A percentile compares a stretch with the other conserved stretches of the same genome.
Evolutionary conservation across 2,888 invertebrate species (phyloP).

Genomic region (Metellina segmentata): DNA sequence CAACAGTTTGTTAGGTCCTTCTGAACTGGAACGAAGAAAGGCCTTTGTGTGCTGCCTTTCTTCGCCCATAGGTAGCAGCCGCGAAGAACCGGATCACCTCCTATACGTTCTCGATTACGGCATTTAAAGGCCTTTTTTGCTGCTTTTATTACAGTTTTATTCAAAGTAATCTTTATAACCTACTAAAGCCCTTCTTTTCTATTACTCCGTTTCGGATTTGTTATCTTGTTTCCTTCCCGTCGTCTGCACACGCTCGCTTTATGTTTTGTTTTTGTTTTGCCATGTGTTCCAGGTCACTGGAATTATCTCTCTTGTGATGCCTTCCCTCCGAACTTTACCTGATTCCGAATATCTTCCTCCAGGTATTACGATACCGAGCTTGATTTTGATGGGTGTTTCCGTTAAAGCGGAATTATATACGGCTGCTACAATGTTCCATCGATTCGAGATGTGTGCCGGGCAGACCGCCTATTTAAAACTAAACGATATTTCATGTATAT

Average conservation of each 20-base stretch:
- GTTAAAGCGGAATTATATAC: background rate
- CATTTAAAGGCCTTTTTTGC: background rate
- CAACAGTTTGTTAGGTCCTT: background rate
- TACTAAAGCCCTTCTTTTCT: slow-evolving; percentile 15
- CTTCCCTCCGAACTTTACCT: background rate
- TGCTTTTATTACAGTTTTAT: background rate
- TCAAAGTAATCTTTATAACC: slow-evolving; percentile 14
- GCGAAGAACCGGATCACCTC: slow-evolving; percentile 23
- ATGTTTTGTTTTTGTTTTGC: background rate
- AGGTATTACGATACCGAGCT: slow-evolving; percentile 17
- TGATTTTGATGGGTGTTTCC: slow-evolving; percentile 1
- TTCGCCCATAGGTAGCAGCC: slow-evolving; percentile 6
- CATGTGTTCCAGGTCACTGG: slow-evolving; percentile 6
- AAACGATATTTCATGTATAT: background rate
- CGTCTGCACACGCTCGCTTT: background rate
- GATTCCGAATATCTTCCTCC: background rate
- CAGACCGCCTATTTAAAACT: background rate
- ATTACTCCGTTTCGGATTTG: background rate
- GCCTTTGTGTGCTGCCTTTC: background rate
- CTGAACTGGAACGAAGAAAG: background rate
- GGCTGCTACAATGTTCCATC: too few species aligned
- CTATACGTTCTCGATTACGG: slow-evolving; percentile 17
- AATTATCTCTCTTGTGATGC: slow-evolving; percentile 13
- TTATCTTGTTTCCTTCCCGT: background rate
- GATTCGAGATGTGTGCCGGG: background rate